These are phyloP conservation scores for Diadromus collaris DNA, from an alignment of 2,888 invertebrate genomes.

Conservation along the genomic window DNA sequence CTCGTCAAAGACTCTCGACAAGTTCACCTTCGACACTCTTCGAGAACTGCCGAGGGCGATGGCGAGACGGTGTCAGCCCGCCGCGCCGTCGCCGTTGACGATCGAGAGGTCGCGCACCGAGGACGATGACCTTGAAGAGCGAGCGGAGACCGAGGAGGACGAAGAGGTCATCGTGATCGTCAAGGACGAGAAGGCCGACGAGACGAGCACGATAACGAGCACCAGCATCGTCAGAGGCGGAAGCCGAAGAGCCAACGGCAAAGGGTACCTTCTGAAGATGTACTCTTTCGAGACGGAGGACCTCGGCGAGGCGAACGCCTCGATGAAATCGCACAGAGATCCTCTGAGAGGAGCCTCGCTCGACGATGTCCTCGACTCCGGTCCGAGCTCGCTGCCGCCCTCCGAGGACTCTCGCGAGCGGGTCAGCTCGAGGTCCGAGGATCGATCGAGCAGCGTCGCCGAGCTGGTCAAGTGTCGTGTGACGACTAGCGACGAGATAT, in stretches of 20 bases:
- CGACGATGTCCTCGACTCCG: slow-evolving; percentile 74
- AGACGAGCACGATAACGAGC: slow-evolving; percentile 31
- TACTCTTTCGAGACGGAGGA: slow-evolving; percentile 78
- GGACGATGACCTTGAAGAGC: slow-evolving; percentile 25
- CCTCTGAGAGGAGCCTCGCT: slow-evolving; percentile 72
- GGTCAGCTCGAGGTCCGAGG: slow-evolving; percentile 58
- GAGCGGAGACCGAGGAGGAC: slow-evolving; percentile 31
- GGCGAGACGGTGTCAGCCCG: slow-evolving; percentile 50
- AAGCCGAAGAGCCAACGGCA: slow-evolving; percentile 71
- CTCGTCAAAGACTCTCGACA: slow-evolving; percentile 76
- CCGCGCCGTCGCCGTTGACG: slow-evolving; percentile 53
- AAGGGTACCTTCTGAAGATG: slow-evolving; percentile 77
- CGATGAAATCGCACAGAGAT: slow-evolving; percentile 68
- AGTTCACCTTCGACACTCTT: slow-evolving; percentile 74
- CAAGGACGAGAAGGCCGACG: slow-evolving; percentile 43
- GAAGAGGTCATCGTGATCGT: slow-evolving; percentile 50
- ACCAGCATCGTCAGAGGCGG: background rate
- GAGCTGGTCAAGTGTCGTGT: slow-evolving; percentile 76
- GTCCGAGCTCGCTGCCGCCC: slow-evolving; percentile 72
- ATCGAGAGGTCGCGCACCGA: slow-evolving; percentile 51
- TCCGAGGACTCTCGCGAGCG: slow-evolving; percentile 64
- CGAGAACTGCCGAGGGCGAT: slow-evolving; percentile 58
- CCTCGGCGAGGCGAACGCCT: slow-evolving; percentile 65
- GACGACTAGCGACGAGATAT: slow-evolving; percentile 76
- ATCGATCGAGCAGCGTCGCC: slow-evolving; percentile 64